Evolutionary conservation across 2,888 invertebrate species (phyloP).

Genomic region (Cylloceria caligata): DNA sequence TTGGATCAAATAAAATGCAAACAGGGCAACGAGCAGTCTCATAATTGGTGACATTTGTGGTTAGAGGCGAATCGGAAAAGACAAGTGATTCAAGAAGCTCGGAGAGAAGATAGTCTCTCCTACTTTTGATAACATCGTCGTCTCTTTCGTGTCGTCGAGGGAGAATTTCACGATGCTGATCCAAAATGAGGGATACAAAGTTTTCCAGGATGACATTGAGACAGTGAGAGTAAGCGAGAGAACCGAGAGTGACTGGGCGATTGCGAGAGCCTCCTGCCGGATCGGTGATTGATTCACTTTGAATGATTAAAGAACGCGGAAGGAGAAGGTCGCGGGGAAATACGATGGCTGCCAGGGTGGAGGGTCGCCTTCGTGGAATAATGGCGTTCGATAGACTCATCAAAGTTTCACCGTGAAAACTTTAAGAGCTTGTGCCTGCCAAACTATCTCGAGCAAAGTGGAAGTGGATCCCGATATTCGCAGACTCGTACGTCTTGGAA

Average conservation of each 20-base stretch:
- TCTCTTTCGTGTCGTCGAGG: conserved; percentile 64
- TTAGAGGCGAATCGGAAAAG: conserved; percentile 33
- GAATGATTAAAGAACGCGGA: conserved; percentile 84
- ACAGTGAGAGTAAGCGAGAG: conserved; percentile 68
- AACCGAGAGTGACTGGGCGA: conserved; percentile 81
- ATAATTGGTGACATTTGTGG: conserved; percentile 60
- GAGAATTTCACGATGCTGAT: conserved; percentile 54
- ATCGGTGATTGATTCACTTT: conserved; percentile 84
- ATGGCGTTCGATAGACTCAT: conserved; percentile 84
- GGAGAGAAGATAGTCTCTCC: conserved; percentile 27
- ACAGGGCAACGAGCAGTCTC: conserved; percentile 18
- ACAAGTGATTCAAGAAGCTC: conserved; percentile 12
- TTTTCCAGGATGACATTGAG: conserved; percentile 70
- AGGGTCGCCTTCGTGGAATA: conserved; percentile 76
- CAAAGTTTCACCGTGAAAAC: conserved; percentile 80
- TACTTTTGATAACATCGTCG: conserved; percentile 78
- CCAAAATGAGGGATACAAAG: conserved; percentile 74
- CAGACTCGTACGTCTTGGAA: conserved; percentile 16
- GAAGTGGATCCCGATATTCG: conserved; percentile 54
- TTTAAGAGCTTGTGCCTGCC: conserved; percentile 74
- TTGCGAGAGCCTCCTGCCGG: conserved; percentile 77
- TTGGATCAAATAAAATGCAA: conserved; percentile 42
- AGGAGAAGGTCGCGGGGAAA: conserved; percentile 68
- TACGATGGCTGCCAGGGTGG: conserved; percentile 44
- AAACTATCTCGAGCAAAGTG: conserved; percentile 59